A percentile compares a stretch with the other conserved stretches of the same genome.
phyloP scores from a whole-genome alignment of 1,140 invertebrate genomes.

The Triops longicaudatus region DNA sequence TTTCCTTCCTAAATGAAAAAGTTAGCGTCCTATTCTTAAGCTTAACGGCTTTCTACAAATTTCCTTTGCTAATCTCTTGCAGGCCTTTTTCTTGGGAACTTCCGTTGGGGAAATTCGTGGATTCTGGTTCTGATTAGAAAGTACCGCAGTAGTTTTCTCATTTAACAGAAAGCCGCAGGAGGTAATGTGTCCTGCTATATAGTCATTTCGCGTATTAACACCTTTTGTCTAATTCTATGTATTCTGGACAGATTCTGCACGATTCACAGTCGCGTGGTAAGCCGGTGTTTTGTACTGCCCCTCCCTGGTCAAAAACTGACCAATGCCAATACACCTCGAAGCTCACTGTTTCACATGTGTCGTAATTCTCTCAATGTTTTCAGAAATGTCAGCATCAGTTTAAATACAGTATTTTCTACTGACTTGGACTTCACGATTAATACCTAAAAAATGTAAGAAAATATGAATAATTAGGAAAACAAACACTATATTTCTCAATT shows the following conservation, averaged over 20 bases:
- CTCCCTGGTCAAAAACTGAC: neutral
- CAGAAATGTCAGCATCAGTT: neutral
- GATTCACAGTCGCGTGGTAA: neutral
- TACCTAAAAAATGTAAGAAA: neutral
- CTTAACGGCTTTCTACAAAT: neutral
- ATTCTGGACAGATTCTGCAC: neutral
- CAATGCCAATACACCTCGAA: neutral
- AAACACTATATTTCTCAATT: neutral
- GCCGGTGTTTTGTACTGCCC: neutral
- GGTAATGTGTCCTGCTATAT: too few species aligned
- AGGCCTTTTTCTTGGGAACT: neutral
- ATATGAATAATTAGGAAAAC: neutral
- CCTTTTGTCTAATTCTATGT: too few species aligned
- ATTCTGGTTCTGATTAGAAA: neutral
- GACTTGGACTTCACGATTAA: neutral
- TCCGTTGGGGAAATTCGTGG: neutral
- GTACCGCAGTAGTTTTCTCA: neutral
- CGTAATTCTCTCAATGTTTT: neutral
- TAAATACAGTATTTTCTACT: neutral
- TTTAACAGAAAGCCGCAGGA: too few species aligned
- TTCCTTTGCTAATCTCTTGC: neutral
- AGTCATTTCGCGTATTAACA: too few species aligned
- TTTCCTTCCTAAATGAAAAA: neutral
- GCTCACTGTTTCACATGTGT: neutral
- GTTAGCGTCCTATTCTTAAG: neutral